A percentile compares a stretch with the other conserved stretches of the same genome.
These are phyloP conservation scores for Erannis defoliaria DNA, from an alignment of 2,888 invertebrate species.

Conservation along the genomic window DNA sequence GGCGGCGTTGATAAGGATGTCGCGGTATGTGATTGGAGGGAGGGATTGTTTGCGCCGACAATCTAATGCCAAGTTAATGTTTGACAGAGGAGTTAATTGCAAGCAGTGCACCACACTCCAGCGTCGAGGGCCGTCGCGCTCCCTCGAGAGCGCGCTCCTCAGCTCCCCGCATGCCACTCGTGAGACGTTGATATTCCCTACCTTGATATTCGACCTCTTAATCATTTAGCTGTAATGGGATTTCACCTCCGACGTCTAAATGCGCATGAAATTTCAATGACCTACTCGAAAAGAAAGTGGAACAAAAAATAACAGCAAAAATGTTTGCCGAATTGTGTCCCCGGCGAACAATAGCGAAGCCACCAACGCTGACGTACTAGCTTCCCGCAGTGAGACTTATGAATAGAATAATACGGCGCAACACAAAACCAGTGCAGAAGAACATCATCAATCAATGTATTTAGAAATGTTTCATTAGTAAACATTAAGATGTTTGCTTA, in stretches of 20 bases:
- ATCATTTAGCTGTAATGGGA: conserved; percentile 83
- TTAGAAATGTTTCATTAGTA: conserved; percentile 85
- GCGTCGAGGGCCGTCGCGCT: conserved; percentile 61
- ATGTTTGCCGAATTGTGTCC: conserved; percentile 77
- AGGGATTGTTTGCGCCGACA: conserved; percentile 47
- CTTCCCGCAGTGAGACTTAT: conserved; percentile 79
- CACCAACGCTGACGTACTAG: conserved; percentile 79
- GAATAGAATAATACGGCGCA: conserved; percentile 79
- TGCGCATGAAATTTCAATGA: conserved; percentile 83
- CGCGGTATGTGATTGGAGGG: conserved; percentile 33
- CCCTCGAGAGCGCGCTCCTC: conserved; percentile 59
- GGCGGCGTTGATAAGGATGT: conserved; percentile 51
- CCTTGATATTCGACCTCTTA: conserved; percentile 65
- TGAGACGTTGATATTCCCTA: conserved; percentile 40
- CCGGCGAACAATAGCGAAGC: conserved; percentile 75
- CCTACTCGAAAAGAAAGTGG: conserved; percentile 63
- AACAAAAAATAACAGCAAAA: conserved; percentile 68
- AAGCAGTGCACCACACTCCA: conserved; percentile 77
- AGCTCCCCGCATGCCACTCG: conserved; percentile 31
- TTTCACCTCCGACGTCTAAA: conserved; percentile 73
- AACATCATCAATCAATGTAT: conserved; percentile 83
- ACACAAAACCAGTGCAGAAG: conserved; percentile 78
- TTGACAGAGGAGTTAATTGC: conserved; percentile 82
- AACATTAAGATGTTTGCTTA: conserved; percentile 87
- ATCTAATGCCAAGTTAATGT: conserved; percentile 78